Evolutionary conservation across 2,113 vertebrate species (phyloP), one percentile per base, ranked within the genome.

Genomic region (Dinomys branickii): DNA sequence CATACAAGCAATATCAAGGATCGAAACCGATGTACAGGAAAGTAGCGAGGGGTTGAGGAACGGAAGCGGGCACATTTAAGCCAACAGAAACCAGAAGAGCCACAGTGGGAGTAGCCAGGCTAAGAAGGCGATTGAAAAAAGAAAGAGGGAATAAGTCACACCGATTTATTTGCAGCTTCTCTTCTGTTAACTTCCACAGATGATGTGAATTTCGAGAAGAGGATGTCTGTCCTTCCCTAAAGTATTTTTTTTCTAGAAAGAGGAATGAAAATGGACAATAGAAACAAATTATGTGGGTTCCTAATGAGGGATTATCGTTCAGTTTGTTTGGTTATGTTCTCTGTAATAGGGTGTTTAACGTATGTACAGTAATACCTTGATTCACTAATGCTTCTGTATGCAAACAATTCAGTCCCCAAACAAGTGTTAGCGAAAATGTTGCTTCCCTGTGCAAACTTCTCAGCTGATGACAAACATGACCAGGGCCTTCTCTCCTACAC

Each of bases 1-100:
- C 54, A 75, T 94, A 88, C 83, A 95, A 97, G 83, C 94, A 97
- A 81, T 83, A 92, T 26, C 33, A 73, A 56, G 77, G 69, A 92
- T 94, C 59, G 63, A 88, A 95, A 93, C 56, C 50, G 65, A 95
- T 85, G 26, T 91, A 50, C 19, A 90, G 38, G 59, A 44, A 94
- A 90, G 90, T 61, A 92, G 82, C 90, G 65, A 88, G 78, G 73
- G 78, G 44, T 16, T 24, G 12, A 4, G 59, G 61, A 59, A 44
- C 69, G 85, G 61, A 50, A 90, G 59, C 2, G 10, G 38, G 47
- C 28, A 52, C 47, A 82, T 77, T 85, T 78, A 61, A 71, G 22
- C 38, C 77, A 94, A 61, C 6, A 97, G 80, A 94, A 84, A 83
- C 85, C 77, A 63, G 91, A 92, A 90, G 58, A 82, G 7, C 54